phyloP scores from a whole-genome alignment of 2,797 vertebrate genomes.

The Gymnothorax javanicus region DNA sequence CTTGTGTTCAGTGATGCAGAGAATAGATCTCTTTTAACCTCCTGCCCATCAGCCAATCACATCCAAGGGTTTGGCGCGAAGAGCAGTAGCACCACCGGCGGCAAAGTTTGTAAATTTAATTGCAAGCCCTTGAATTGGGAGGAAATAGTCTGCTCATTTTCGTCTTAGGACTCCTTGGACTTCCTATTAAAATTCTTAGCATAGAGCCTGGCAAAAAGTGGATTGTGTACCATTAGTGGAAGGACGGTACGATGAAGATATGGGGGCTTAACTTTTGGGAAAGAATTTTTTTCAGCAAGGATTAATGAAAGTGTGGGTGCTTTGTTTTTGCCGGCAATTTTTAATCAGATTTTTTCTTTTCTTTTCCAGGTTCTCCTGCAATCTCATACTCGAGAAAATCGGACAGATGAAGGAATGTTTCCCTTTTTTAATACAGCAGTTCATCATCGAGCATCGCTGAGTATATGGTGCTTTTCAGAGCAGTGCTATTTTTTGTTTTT shows the following conservation, averaged over 20 bases:
- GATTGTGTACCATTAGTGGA: too few species aligned
- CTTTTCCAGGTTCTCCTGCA: conserved; percentile 57
- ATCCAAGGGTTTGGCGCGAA: too few species aligned
- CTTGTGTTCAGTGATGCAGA: too few species aligned
- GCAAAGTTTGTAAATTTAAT: too few species aligned
- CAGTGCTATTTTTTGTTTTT: neutral
- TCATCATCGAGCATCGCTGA: neutral
- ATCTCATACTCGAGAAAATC: conserved; percentile 59
- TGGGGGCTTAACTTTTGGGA: too few species aligned
- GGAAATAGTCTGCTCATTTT: too few species aligned
- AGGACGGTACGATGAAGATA: neutral
- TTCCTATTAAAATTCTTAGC: neutral
- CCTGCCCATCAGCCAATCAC: too few species aligned
- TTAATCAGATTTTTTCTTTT: conserved; percentile 35
- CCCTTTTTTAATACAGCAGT: conserved; percentile 22
- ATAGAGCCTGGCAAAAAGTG: neutral
- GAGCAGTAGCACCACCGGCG: too few species aligned
- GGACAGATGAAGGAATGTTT: conserved; percentile 60
- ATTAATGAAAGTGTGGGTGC: neutral
- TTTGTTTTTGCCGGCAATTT: neutral
- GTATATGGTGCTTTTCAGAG: conserved; percentile 20
- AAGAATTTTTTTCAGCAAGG: neutral
- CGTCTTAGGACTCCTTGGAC: too few species aligned
- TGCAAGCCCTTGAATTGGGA: too few species aligned
- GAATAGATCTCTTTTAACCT: too few species aligned